Base-by-base conservation (phyloP, 2,113 vertebrate species). In the Tonatia bakeri region DNA sequence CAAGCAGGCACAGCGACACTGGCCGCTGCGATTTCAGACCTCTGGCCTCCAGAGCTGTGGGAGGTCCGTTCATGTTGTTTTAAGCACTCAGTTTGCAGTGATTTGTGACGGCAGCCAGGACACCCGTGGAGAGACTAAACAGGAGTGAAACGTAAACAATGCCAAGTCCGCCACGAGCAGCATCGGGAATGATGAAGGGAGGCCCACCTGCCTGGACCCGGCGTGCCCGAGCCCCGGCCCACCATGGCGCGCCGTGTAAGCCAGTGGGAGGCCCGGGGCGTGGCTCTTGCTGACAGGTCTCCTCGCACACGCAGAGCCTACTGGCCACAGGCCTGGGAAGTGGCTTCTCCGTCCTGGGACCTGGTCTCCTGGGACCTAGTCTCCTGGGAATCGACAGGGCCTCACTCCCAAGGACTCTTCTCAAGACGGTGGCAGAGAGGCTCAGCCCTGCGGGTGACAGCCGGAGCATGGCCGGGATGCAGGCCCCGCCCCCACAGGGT, bases 391-490 rank as follows among this genome's bases (percentile, higher is more conserved):
- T 43, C 61, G 33, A 38, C n/a, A 26, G 26, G 40, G 33, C 16
- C 47, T 45, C 10, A 36, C 36, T 86, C 61, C 26, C 24, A 16
- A 64, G 38, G 61, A n/a, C 54, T 22, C 3, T 64, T 64, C 56
- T 7, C 15, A 38, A 22, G 50, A 22, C 15, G 1, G 13, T 2
- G 6, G 33, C 33, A 31, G 36, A 33, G 15, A 5, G 20, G 36
- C 83, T 73, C 40, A 9, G 31, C 3, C 2, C 28, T 59, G 45
- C 2, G 0, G 7, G 59, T 31, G 52, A 43, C 20, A 8, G 73
- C 15, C 0, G 67, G 33, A 17, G 17, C 2, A 2, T 13, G 12
- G 10, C 33, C 7, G 2, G 31, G 64, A 38, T 0, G 0, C 2
- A 9, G 54, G 22, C 45, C 28, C 0, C 5, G 14, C 8, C 75